Evolutionary conservation across 2,888 invertebrate species (phyloP).

Genomic region (Buathra laborator): DNA sequence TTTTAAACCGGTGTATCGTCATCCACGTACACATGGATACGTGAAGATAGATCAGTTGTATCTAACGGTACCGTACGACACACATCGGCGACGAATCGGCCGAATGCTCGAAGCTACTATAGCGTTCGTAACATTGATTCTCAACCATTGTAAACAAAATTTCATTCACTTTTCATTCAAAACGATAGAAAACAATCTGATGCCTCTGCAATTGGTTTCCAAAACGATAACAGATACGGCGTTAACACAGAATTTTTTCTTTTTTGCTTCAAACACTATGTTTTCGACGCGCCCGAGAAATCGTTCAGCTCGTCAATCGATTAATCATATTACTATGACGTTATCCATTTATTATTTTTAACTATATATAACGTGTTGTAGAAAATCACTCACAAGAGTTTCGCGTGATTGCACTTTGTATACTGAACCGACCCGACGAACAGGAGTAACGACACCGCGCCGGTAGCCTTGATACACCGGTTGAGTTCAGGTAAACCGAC

Average conservation of each 20-base stretch:
- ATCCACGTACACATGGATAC: neutral
- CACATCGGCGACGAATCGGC: neutral
- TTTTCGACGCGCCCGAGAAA: neutral
- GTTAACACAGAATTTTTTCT: neutral
- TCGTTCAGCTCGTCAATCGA: neutral
- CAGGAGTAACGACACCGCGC: slow-evolving; percentile 1
- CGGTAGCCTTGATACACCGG: slow-evolving; percentile 40
- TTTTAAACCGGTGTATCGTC: neutral
- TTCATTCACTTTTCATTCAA: slow-evolving; percentile 15
- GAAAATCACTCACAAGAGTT: slow-evolving; percentile 11
- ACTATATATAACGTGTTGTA: neutral
- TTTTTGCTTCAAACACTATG: neutral
- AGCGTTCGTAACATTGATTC: neutral
- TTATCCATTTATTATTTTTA: neutral
- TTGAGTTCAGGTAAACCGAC: slow-evolving; percentile 37
- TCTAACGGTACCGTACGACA: slow-evolving; percentile 3
- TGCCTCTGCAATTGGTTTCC: slow-evolving; percentile 7
- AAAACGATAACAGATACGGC: neutral
- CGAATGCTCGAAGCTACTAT: neutral
- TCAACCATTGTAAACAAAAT: neutral
- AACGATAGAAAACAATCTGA: slow-evolving; percentile 2
- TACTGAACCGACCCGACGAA: neutral
- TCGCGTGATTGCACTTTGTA: slow-evolving; percentile 6
- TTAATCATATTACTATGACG: neutral
- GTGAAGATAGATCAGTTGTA: neutral